phyloP scores from a whole-genome alignment of 2,888 invertebrate species.

The Griposia aprilina region DNA sequence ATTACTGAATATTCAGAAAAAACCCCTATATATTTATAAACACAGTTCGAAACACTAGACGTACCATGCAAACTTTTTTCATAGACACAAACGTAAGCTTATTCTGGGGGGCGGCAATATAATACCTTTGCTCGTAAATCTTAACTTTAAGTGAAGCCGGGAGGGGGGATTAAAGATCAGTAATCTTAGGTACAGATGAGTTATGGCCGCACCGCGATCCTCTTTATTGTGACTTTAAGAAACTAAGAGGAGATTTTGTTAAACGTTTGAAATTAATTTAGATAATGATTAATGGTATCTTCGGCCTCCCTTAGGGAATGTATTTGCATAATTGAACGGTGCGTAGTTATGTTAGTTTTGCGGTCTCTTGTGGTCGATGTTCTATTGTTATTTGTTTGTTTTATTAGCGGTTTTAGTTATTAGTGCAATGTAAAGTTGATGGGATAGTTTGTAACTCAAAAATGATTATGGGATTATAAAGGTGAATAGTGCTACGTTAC shows the following conservation, averaged over 20 bases:
- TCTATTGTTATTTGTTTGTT: conserved; percentile 69
- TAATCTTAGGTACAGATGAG: conserved; percentile 93
- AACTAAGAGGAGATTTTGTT: conserved; percentile 90
- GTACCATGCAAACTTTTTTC: conserved; percentile 84
- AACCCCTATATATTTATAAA: conserved; percentile 17
- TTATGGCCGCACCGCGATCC: conserved; percentile 91
- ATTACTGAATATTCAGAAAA: neutral
- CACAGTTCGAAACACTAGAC: conserved; percentile 59
- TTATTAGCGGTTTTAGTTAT: conserved; percentile 62
- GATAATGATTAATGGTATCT: conserved; percentile 89
- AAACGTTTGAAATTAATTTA: conserved; percentile 90
- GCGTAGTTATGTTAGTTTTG: conserved; percentile 69
- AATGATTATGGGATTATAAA: conserved; percentile 39
- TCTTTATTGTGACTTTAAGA: conserved; percentile 91
- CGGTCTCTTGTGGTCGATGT: conserved; percentile 69
- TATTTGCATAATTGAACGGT: conserved; percentile 87
- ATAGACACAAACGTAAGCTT: conserved; percentile 83
- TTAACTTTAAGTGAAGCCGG: conserved; percentile 93
- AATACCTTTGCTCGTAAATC: conserved; percentile 93
- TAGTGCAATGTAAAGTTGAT: too few relatives aligned
- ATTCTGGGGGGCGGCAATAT: conserved; percentile 90
- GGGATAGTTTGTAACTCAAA: conserved; percentile 18
- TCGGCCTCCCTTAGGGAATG: conserved; percentile 68
- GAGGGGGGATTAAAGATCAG: conserved; percentile 94
- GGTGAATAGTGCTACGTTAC: too few relatives aligned